phyloP scores from a whole-genome alignment of 1,140 invertebrate genomes.

The Saccostrea cuccullata region DNA sequence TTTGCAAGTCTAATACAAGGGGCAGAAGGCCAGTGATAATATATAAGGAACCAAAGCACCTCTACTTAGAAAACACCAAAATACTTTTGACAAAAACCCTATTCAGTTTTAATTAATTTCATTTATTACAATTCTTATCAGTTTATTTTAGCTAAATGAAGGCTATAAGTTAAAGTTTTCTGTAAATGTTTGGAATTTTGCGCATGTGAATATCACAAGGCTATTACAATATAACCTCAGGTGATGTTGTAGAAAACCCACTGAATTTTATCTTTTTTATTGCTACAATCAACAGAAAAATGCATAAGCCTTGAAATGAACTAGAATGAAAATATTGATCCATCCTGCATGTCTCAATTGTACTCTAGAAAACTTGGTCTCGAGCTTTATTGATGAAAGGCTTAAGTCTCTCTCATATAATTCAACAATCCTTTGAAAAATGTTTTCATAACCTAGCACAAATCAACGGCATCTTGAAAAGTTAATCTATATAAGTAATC shows the following conservation, averaged over 20 bases:
- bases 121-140: constrained; percentile 21
- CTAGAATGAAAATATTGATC: constrained; percentile 1
- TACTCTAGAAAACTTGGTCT: constrained; percentile 15
- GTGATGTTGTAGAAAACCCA: not conserved
- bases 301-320: not conserved
- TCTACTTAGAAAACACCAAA: not conserved
- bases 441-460: constrained; percentile 19
- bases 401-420: not conserved
- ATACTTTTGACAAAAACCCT: not conserved
- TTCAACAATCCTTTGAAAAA: constrained; percentile 15
- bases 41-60: not conserved
- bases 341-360: not conserved
- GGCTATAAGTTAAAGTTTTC: not conserved
- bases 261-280: not conserved
- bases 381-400: constrained; percentile 7
- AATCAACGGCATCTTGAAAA: not conserved
- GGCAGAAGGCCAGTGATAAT: not conserved
- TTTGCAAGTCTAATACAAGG: not conserved
- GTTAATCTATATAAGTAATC: not conserved
- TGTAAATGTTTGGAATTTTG: not conserved
- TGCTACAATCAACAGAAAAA: constrained; percentile 13
- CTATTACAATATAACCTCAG: not conserved
- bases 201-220: not conserved
- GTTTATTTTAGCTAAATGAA: not conserved
- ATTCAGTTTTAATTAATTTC: not conserved